These are phyloP conservation scores for Rhyacophila brunnea DNA, from an alignment of 1,140 invertebrate species.

Conservation along the genomic window DNA sequence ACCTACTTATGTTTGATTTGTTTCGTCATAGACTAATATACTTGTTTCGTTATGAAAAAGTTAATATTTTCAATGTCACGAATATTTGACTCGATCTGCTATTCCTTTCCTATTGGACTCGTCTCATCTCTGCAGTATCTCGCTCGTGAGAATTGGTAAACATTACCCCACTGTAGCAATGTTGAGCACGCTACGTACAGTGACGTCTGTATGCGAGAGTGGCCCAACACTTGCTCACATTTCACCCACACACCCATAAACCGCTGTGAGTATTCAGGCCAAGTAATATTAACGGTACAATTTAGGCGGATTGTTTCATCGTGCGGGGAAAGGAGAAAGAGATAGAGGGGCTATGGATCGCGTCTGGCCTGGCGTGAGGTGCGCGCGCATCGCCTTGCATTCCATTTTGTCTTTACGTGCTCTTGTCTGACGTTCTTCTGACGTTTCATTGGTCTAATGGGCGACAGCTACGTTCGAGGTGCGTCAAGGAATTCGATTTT, in stretches of 20 bases:
- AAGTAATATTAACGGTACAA: slow-evolving; percentile 26
- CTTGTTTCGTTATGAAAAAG: too few relatives aligned
- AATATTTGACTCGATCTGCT: neutral
- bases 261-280: slow-evolving; percentile 14
- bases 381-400: slow-evolving; percentile 16
- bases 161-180: slow-evolving; percentile 15
- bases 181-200: slow-evolving; percentile 13
- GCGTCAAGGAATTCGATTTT: neutral
- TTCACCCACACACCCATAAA: slow-evolving; percentile 4
- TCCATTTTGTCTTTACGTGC: slow-evolving; percentile 18
- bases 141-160: slow-evolving; percentile 11
- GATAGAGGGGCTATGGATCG: slow-evolving; percentile 17
- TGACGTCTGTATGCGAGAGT: slow-evolving; percentile 18
- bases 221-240: slow-evolving; percentile 3
- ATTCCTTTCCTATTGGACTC: slow-evolving; percentile 13
- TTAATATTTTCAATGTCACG: too few relatives aligned
- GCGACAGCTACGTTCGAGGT: neutral
- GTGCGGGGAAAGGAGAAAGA: slow-evolving; percentile 3
- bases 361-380: slow-evolving; percentile 1
- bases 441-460: slow-evolving; percentile 7
- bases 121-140: neutral
- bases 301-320: slow-evolving; percentile 23
- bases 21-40: too few relatives aligned
- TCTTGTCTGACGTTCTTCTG: slow-evolving; percentile 18
- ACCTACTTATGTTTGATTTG: too few relatives aligned